A percentile compares a stretch with the other conserved stretches of the same genome.
Evolutionary conservation across 2,113 vertebrate species (phyloP).

Genomic region (Lepus timidus): DNA sequence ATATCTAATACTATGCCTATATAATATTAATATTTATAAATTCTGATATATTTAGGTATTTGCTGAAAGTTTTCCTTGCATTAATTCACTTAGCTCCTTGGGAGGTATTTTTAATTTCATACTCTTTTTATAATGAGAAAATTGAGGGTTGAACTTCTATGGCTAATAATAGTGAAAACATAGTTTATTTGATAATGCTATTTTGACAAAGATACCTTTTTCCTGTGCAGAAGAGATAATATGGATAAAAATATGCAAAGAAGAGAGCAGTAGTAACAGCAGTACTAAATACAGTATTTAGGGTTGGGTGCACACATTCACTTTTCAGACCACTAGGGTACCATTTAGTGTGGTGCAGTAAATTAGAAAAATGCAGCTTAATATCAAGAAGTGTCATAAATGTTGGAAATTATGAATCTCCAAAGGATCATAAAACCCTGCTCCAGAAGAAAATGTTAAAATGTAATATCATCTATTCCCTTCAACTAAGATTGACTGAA

Average conservation of each 20-base stretch:
- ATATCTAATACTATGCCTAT: background rate
- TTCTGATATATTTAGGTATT: background rate
- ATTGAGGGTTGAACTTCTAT: background rate
- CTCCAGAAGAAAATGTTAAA: constrained; percentile 68
- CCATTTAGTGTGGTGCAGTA: constrained; percentile 50
- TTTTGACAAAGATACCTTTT: background rate
- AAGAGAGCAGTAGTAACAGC: background rate
- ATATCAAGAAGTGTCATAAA: constrained; percentile 60
- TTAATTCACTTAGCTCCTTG: background rate
- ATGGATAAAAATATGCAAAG: background rate
- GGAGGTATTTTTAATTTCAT: background rate
- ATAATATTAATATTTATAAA: background rate
- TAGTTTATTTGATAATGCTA: background rate
- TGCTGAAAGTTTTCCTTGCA: background rate
- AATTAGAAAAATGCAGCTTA: constrained; percentile 77
- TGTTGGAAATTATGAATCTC: constrained; percentile 75
- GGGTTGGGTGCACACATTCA: background rate
- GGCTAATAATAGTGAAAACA: background rate
- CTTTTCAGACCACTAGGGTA: constrained; percentile 67
- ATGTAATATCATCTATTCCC: constrained; percentile 45
- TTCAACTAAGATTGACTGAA: constrained; percentile 46
- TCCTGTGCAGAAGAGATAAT: background rate
- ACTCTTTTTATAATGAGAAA: background rate
- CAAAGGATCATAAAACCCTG: constrained; percentile 69
- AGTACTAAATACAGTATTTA: constrained; percentile 31